Evolutionary conservation across 1,140 invertebrate genomes (phyloP).

Genomic region (Drosophila asahinai): DNA sequence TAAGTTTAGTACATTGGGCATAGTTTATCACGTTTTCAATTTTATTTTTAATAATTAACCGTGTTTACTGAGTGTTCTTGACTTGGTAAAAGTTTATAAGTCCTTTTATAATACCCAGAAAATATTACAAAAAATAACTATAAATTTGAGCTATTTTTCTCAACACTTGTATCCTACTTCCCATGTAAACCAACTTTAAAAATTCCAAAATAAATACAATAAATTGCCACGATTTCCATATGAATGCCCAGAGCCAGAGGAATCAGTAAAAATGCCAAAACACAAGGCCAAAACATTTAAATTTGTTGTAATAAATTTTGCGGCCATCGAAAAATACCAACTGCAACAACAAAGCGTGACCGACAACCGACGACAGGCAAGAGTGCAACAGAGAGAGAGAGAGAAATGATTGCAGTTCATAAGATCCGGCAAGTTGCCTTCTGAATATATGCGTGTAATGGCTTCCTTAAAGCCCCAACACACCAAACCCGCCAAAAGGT

Average conservation of each 20-base stretch:
- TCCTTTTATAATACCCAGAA: too few relatives aligned
- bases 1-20: too few relatives aligned
- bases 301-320: conserved; percentile 82
- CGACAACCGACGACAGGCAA: conserved; percentile 18
- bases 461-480: conserved; percentile 78
- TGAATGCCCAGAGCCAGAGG: conserved; percentile 41
- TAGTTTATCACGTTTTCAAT: too few relatives aligned
- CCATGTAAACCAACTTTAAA: neutral
- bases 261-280: conserved; percentile 60
- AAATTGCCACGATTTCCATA: conserved; percentile 19
- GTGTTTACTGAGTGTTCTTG: too few relatives aligned
- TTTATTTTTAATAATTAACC: too few relatives aligned
- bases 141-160: too few relatives aligned
- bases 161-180: too few relatives aligned
- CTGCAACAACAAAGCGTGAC: conserved; percentile 53
- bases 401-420: conserved; percentile 71
- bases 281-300: conserved; percentile 71
- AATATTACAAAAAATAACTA: too few relatives aligned
- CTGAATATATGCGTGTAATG: conserved; percentile 77
- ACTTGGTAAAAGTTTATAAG: neutral
- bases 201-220: conserved; percentile 1
- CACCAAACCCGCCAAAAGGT: conserved; percentile 29
- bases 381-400: conserved; percentile 13
- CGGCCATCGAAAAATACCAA: conserved; percentile 18
- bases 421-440: conserved; percentile 45